These are phyloP conservation scores for Galaxias olidus DNA, from an alignment of 2,797 vertebrate genomes.

Conservation along the genomic window DNA sequence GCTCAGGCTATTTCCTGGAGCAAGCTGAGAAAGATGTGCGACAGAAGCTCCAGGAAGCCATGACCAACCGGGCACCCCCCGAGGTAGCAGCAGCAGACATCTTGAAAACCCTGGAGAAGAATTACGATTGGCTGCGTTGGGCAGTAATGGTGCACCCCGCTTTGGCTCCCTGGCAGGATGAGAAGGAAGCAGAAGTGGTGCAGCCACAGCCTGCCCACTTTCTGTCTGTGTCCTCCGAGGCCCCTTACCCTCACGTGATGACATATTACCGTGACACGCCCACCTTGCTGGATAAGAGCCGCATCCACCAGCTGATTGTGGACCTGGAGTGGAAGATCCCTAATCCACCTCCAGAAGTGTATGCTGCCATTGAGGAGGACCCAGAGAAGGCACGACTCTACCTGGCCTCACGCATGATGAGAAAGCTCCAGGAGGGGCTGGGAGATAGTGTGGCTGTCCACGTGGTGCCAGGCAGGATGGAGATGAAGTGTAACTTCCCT, in stretches of 20 bases:
- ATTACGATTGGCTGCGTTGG: constrained; percentile 79
- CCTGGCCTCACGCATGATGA: constrained; percentile 71
- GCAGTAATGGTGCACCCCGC: constrained; percentile 72
- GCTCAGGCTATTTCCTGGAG: constrained; percentile 69
- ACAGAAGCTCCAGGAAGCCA: constrained; percentile 53
- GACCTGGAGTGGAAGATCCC: constrained; percentile 79
- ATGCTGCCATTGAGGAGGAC: constrained; percentile 72
- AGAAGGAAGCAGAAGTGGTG: constrained; percentile 23
- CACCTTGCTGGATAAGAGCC: constrained; percentile 68
- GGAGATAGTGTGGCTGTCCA: constrained; percentile 64
- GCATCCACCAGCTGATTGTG: constrained; percentile 74
- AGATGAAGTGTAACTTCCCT: constrained; percentile 75
- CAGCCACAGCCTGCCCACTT: constrained; percentile 44
- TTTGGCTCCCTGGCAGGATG: constrained; percentile 34
- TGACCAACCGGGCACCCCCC: constrained; percentile 41
- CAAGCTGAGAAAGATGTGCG: constrained; percentile 69
- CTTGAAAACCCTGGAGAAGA: constrained; percentile 69
- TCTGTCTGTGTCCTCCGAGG: constrained; percentile 55
- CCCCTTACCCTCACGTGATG: constrained; percentile 62
- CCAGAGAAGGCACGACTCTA: constrained; percentile 65
- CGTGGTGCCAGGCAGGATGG: constrained; percentile 73
- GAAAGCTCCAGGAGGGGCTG: constrained; percentile 73
- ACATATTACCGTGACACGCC: constrained; percentile 68
- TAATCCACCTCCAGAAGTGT: constrained; percentile 75
- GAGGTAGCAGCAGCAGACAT: constrained; percentile 59